A percentile compares a stretch with the other conserved stretches of the same genome.
Conservation (phyloP, 2,797 vertebrate genomes). For the Cheirogaleus major region DNA sequence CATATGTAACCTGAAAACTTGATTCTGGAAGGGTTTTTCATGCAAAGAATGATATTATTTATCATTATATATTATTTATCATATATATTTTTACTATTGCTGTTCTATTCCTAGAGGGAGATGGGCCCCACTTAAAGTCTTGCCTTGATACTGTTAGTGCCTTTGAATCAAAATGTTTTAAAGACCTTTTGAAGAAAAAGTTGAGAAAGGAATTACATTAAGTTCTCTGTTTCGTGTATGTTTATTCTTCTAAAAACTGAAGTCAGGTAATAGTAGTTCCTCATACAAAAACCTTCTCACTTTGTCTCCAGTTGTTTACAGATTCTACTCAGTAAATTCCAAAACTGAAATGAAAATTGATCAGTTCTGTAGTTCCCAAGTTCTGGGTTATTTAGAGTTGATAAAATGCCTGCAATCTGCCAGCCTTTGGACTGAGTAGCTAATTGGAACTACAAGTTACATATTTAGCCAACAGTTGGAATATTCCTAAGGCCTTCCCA, state of each 20-base stretch:
- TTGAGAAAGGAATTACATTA: background rate
- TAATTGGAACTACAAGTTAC: background rate
- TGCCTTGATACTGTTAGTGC: background rate
- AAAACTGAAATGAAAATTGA: background rate
- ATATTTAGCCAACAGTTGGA: constrained; percentile 24
- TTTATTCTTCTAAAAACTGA: background rate
- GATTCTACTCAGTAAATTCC: background rate
- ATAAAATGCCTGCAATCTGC: background rate
- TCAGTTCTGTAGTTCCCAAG: background rate
- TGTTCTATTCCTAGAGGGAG: background rate
- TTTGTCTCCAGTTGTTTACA: background rate
- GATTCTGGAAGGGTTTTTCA: background rate
- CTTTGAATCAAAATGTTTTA: constrained; percentile 3
- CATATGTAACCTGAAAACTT: background rate
- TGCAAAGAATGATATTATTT: background rate
- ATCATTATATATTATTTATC: background rate
- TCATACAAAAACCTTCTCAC: background rate
- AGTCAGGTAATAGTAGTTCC: background rate
- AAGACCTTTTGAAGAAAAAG: background rate
- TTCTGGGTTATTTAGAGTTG: background rate
- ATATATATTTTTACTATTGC: background rate
- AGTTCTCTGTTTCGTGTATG: background rate
- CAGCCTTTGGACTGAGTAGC: background rate
- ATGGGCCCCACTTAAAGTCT: background rate
- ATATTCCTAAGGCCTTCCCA: constrained; percentile 19